Evolutionary conservation across 2,113 vertebrate species (phyloP), one percentile per base, ranked within the genome.

Genomic region (Macquaria ambigua): DNA sequence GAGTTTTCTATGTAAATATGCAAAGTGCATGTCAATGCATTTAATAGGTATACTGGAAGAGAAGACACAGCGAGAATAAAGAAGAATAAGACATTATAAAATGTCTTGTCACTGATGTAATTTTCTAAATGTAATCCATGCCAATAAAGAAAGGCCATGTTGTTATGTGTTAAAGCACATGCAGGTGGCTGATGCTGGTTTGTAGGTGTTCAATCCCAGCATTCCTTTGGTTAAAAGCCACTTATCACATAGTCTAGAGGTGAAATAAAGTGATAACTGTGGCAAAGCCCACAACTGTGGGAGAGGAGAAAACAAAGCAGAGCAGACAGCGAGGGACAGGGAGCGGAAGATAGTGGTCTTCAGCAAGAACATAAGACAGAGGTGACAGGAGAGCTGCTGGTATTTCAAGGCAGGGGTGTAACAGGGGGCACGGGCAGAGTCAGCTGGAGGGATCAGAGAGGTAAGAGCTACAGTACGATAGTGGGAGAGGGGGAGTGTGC

Each of bases 171-270:
- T 74, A 84, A 89, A 93, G 95, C 92, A 96, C 98, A 99, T 99
- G 98, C 97, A 98, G 96, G 96, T 95, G 95, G 96, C 86, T 92
- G 94, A 97, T 98, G 97, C 97, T 97, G 97, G 97, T 85, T 91
- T 91, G 90, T 50, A 21, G 94, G 91, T 89, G 90, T 95, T 97
- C 97, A 98, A 97, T 96, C 96, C 97, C 97, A 98, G 97, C 97
- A 97, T 97, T 96, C 96, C 94, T 96, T 95, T 78, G 95, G 95
- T 95, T 95, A 92, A 93, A 96, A 96, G 96, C 95, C 96, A 97
- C 94, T 96, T 96, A 83, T 96, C 96, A 93, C 80, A 94, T 90
- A 74, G 48, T 91, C 93, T 93, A 8, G 82, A 85, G 66, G 91
- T 93, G 93, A 94, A 96, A 96, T 48, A 77, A 80, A 85, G 77